A percentile compares a stretch with the other conserved stretches of the same genome.
These are phyloP conservation scores for Catharus ustulatus DNA, from an alignment of 2,797 vertebrate genomes.

Conservation along the genomic window DNA sequence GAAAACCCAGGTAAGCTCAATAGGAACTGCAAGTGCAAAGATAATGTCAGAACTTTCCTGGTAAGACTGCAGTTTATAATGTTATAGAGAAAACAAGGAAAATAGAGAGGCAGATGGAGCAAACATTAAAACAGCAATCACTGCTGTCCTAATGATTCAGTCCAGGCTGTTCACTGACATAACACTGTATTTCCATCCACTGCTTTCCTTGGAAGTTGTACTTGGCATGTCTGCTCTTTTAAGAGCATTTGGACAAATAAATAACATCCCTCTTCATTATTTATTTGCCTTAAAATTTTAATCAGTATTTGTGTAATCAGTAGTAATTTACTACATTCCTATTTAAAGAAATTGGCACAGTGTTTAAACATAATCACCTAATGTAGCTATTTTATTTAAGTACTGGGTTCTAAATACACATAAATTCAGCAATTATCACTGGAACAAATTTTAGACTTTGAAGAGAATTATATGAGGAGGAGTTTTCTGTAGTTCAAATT, in stretches of 20 bases:
- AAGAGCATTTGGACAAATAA: slow-evolving; percentile 69
- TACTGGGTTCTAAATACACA: slow-evolving; percentile 50
- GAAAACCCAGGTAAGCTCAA: not conserved
- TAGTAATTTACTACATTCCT: slow-evolving; percentile 56
- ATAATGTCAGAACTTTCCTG: not conserved
- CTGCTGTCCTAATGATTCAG: slow-evolving; percentile 29
- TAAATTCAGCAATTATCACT: slow-evolving; percentile 66
- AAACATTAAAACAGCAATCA: not conserved
- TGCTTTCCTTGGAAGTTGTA: slow-evolving; percentile 66
- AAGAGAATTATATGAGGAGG: slow-evolving; percentile 52
- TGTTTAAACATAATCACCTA: slow-evolving; percentile 45
- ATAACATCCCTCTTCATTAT: slow-evolving; percentile 64
- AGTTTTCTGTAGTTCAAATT: slow-evolving; percentile 60
- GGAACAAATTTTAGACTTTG: slow-evolving; percentile 59
- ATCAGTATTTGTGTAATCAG: slow-evolving; percentile 72
- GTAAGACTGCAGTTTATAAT: not conserved
- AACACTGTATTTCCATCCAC: slow-evolving; percentile 35
- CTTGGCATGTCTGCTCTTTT: slow-evolving; percentile 59
- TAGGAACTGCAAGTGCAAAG: not conserved
- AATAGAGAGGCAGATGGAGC: not conserved
- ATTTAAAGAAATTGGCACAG: slow-evolving; percentile 58
- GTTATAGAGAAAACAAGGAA: not conserved
- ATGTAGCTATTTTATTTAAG: slow-evolving; percentile 45
- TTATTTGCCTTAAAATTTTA: slow-evolving; percentile 72
- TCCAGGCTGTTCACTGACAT: not conserved